A percentile compares a stretch with the other conserved stretches of the same genome.
These are phyloP conservation scores for Agrotis exclamationis DNA, from an alignment of 2,888 invertebrate genomes.

Conservation along the genomic window DNA sequence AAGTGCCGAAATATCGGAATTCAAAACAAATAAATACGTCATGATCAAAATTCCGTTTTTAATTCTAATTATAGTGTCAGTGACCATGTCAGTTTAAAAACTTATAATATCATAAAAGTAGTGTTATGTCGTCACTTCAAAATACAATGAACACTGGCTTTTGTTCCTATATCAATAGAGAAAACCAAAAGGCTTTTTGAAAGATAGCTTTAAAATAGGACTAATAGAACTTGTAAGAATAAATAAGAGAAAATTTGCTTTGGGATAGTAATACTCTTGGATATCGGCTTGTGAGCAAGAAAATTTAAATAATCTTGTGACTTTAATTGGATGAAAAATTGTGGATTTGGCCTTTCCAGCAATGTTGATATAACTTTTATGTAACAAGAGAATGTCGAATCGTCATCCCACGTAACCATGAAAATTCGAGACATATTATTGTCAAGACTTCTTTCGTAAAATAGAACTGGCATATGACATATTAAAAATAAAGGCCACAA, in stretches of 20 bases:
- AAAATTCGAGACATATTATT: neutral
- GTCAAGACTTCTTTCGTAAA: neutral
- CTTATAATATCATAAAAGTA: no score
- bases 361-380: conserved; percentile 11
- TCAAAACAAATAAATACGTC: no score
- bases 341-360: neutral
- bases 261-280: neutral
- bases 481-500: neutral
- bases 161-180: no score
- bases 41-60: no score
- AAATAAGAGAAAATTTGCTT: neutral
- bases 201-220: neutral
- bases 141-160: no score
- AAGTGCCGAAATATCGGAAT: no score
- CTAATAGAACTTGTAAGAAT: neutral
- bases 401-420: neutral
- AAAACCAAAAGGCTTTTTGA: neutral
- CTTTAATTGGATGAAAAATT: neutral
- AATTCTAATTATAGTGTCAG: no score
- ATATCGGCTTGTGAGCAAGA: neutral
- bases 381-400: neutral
- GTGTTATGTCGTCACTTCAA: no score
- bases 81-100: no score
- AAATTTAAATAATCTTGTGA: neutral
- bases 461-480: neutral